Evolutionary conservation across 2,888 invertebrate species (phyloP).

Genomic region (Drosophila suboccidentalis): DNA sequence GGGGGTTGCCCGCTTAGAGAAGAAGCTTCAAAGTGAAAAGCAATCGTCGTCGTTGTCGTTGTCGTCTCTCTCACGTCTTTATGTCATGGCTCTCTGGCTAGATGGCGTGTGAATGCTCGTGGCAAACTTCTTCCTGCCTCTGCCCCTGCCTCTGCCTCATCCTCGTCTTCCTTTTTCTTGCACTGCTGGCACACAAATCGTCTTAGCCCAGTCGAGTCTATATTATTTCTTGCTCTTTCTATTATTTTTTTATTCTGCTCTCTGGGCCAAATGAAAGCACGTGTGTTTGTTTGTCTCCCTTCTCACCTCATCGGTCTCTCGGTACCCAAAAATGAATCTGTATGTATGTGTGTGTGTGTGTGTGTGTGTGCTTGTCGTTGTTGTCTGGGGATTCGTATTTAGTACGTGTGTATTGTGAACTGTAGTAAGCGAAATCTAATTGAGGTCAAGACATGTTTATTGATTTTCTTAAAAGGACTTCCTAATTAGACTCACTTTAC

Average conservation of each 20-base stretch:
- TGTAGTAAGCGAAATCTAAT: slow-evolving; percentile 81
- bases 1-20: slow-evolving; percentile 19
- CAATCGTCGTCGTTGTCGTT: slow-evolving; percentile 64
- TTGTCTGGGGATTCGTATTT: slow-evolving; percentile 73
- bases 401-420: slow-evolving; percentile 72
- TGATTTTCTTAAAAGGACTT: slow-evolving; percentile 83
- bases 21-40: slow-evolving; percentile 69
- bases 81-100: slow-evolving; percentile 71
- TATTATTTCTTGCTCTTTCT: slow-evolving; percentile 49
- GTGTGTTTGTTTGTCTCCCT: slow-evolving; percentile 62
- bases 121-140: slow-evolving; percentile 64
- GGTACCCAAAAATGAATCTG: slow-evolving; percentile 53
- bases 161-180: slow-evolving; percentile 3
- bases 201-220: slow-evolving; percentile 69
- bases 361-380: slow-evolving; percentile 44
- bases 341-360: slow-evolving; percentile 44
- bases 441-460: slow-evolving; percentile 84
- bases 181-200: slow-evolving; percentile 58
- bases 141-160: background rate
- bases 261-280: slow-evolving; percentile 73
- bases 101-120: slow-evolving; percentile 79
- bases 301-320: background rate
- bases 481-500: slow-evolving; percentile 81
- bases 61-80: slow-evolving; percentile 60
- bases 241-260: slow-evolving; percentile 20